phyloP scores from a whole-genome alignment of 1,140 invertebrate genomes.

The silkworm (Bombyx mori) region DNA sequence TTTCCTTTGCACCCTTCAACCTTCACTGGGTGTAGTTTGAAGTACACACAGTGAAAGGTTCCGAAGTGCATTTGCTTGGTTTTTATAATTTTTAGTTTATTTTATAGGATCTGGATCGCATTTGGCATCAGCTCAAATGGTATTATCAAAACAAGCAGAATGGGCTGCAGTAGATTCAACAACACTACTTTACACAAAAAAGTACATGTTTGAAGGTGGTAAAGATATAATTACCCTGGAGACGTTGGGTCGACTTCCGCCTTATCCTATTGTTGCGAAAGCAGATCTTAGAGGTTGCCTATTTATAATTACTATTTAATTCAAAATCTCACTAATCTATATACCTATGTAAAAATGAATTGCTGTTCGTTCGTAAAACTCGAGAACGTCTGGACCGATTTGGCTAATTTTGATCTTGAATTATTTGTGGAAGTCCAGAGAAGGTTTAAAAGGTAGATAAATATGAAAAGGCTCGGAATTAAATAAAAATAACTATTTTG shows the following conservation, averaged over 20 bases:
- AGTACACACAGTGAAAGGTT: no score
- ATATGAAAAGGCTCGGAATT: no score
- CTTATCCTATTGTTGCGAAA: constrained; percentile 75
- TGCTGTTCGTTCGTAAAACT: no score
- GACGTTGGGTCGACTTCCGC: constrained; percentile 74
- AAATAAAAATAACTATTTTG: no score
- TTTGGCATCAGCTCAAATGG: constrained; percentile 74
- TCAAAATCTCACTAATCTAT: background rate
- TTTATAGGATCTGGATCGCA: constrained; percentile 73
- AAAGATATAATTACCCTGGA: constrained; percentile 72
- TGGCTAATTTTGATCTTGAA: no score
- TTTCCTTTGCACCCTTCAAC: no score
- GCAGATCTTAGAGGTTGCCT: constrained; percentile 65
- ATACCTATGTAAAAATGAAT: no score
- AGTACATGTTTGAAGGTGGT: constrained; percentile 71
- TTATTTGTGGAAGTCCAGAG: no score
- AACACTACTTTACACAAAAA: constrained; percentile 71
- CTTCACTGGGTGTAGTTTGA: no score
- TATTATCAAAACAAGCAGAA: constrained; percentile 73
- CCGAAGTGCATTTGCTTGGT: background rate
- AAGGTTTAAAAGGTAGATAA: no score
- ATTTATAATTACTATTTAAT: background rate
- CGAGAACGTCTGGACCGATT: no score
- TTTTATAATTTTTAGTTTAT: constrained; percentile 14
- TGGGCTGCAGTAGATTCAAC: constrained; percentile 76